These are phyloP conservation scores for Melanotaenia nigrans DNA, from an alignment of 2,797 vertebrate species.

Conservation along the genomic window DNA sequence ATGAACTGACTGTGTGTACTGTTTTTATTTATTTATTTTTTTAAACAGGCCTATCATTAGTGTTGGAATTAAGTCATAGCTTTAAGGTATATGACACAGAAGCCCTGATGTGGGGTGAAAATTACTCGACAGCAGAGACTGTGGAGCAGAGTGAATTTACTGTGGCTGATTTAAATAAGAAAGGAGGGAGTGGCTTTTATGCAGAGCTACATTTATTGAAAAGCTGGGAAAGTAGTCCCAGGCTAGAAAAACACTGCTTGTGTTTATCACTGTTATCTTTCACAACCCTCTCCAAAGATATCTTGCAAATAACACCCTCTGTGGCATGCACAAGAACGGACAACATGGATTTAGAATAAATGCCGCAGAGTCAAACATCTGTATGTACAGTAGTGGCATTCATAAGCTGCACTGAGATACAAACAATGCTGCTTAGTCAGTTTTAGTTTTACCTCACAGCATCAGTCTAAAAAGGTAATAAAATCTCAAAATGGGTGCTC, in stretches of 20 bases:
- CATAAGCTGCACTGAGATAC: neutral
- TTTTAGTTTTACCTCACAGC: neutral
- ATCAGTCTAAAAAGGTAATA: neutral
- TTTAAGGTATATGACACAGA: constrained; percentile 45
- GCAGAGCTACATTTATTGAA: constrained; percentile 6
- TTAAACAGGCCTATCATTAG: constrained; percentile 45
- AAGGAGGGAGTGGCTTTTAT: constrained; percentile 27
- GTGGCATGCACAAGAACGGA: neutral
- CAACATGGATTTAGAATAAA: neutral
- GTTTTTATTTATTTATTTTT: constrained; percentile 12
- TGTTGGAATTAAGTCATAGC: constrained; percentile 40
- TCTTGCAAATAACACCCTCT: constrained; percentile 3
- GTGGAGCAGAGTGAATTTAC: constrained; percentile 39
- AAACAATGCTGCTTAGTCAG: neutral
- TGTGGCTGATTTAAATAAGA: constrained; percentile 41
- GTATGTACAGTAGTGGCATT: neutral
- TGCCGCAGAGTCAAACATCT: neutral
- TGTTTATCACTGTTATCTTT: constrained; percentile 19
- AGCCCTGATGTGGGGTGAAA: constrained; percentile 38
- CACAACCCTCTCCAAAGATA: neutral
- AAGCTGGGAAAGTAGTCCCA: constrained; percentile 16
- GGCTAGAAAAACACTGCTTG: neutral
- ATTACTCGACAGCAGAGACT: constrained; percentile 53
- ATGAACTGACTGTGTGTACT: constrained; percentile 28
- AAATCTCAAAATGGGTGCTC: constrained; percentile 47